Conservation (phyloP, 1,140 invertebrate genomes). For the Cylas formicarius region DNA sequence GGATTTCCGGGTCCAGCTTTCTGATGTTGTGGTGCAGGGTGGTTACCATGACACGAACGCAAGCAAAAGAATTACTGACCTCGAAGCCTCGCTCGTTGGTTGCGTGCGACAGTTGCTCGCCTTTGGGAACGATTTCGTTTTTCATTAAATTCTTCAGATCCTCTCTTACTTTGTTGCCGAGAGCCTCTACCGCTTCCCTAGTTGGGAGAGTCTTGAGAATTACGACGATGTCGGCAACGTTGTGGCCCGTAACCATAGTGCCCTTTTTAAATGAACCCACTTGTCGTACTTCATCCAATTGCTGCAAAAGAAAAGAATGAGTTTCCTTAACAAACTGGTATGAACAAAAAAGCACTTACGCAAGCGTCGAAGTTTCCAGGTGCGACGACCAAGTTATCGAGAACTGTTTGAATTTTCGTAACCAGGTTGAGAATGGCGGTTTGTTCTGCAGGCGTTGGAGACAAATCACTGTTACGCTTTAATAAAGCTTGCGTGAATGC, state of each 20-base stretch:
- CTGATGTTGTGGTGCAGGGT: slow-evolving; percentile 89
- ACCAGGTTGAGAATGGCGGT: slow-evolving; percentile 85
- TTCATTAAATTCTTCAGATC: slow-evolving; percentile 68
- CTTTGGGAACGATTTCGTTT: slow-evolving; percentile 52
- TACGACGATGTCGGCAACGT: slow-evolving; percentile 93
- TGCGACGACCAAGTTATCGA: slow-evolving; percentile 89
- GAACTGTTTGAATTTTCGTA: slow-evolving; percentile 84
- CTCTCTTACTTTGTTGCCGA: slow-evolving; percentile 81
- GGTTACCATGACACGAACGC: slow-evolving; percentile 83
- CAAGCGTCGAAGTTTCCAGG: slow-evolving; percentile 92
- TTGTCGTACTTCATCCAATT: slow-evolving; percentile 92
- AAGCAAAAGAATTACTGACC: slow-evolving; percentile 71
- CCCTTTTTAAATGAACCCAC: slow-evolving; percentile 98
- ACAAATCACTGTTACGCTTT: slow-evolving; percentile 85
- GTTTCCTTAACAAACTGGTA: background rate
- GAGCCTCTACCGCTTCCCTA: slow-evolving; percentile 85
- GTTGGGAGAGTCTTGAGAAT: slow-evolving; percentile 97
- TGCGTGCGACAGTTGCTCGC: slow-evolving; percentile 53
- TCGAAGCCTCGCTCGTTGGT: slow-evolving; percentile 77
- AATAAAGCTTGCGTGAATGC: slow-evolving; percentile 81
- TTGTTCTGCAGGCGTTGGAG: slow-evolving; percentile 82
- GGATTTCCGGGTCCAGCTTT: slow-evolving; percentile 87
- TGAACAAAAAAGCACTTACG: slow-evolving; percentile 59
- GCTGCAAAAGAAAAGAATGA: slow-evolving; percentile 49
- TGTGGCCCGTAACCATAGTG: slow-evolving; percentile 92